Evolutionary conservation across 92 coral and sea anemone species (phyloP), one percentile per base, ranked within the genome.

Genomic region (Porites divaricata): DNA sequence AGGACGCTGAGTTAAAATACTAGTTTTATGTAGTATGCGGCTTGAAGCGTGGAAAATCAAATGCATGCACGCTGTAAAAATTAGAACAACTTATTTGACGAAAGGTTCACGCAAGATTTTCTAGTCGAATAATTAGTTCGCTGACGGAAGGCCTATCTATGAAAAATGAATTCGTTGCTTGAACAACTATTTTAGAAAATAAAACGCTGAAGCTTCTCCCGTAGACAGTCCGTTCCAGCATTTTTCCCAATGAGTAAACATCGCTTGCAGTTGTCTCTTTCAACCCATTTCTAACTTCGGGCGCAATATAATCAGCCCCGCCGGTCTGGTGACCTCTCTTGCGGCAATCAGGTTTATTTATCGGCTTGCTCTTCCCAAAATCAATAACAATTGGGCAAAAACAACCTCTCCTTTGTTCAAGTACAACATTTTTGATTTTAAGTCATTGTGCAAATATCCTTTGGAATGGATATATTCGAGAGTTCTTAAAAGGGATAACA

Each of bases 341-440:
- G n/a, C n/a, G n/a, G 58, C 57, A 79, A 76, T 79, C 35, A 63
- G 67, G 4, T 63, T 4, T 83, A 61, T 78, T 76, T 35, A 84
- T 84, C 13, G 49, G 78, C 84, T 70, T 67, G 75, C 89, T 84
- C 51, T 89, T 89, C 6, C 89, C 92, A 79, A 89, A 89, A 70
- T 89, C 86, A 74, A 79, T 89, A 50, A 84, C 57, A n/a, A 89
- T 66, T 11, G 83, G 79, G 19, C 57, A 24, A 67, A 77, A 89
- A n/a, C 81, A 81, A 17, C 35, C 75, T 10, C 58, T 71, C 21
- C 21, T 13, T 10, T 41, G 63, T 75, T 84, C 65, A 58, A 84
- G 89, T 3, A 89, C 70, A 15, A 89, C 92, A 79, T 89, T 89
- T 89, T 89, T 1, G 88, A 74, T 80, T 89, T 88, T 28, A 83